Evolutionary conservation across 2,797 vertebrate genomes (phyloP).

Genomic region (Vespertilio murinus): DNA sequence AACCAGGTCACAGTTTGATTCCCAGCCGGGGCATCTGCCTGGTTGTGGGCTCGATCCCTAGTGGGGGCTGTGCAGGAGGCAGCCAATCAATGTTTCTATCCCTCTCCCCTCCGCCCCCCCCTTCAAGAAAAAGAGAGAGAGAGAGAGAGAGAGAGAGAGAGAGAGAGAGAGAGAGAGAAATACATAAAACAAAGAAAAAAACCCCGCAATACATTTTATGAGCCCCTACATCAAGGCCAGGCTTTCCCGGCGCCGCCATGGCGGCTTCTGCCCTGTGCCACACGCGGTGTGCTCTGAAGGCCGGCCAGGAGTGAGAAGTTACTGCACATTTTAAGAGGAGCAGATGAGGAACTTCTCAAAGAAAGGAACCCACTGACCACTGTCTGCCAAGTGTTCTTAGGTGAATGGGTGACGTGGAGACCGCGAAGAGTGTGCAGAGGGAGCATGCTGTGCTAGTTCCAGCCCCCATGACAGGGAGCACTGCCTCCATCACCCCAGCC

Average conservation of each 20-base stretch:
- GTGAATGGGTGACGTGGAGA: not conserved
- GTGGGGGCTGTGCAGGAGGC: too few species aligned
- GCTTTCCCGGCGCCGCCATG: not conserved
- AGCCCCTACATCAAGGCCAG: not conserved
- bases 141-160: too few species aligned
- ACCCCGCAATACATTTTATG: rapidly evolving
- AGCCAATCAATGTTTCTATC: too few species aligned
- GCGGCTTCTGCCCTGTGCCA: not conserved
- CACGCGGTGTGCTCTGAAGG: rapidly evolving
- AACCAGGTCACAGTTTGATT: too few species aligned
- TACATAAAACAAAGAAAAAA: too few species aligned
- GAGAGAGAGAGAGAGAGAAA: too few species aligned
- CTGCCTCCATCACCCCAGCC: not conserved
- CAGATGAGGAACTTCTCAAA: not conserved
- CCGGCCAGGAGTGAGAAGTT: not conserved
- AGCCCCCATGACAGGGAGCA: not conserved
- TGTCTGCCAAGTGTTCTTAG: not conserved
- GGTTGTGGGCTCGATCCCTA: too few species aligned
- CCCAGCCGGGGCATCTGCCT: too few species aligned
- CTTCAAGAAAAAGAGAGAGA: too few species aligned
- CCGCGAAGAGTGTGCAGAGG: not conserved
- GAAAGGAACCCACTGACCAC: not conserved
- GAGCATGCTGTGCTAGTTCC: not conserved
- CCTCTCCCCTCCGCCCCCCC: too few species aligned
- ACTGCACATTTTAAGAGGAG: not conserved